A percentile compares a stretch with the other conserved stretches of the same genome.
Conservation (phyloP, 2,888 invertebrate species). For the Drosophila helvetica region DNA sequence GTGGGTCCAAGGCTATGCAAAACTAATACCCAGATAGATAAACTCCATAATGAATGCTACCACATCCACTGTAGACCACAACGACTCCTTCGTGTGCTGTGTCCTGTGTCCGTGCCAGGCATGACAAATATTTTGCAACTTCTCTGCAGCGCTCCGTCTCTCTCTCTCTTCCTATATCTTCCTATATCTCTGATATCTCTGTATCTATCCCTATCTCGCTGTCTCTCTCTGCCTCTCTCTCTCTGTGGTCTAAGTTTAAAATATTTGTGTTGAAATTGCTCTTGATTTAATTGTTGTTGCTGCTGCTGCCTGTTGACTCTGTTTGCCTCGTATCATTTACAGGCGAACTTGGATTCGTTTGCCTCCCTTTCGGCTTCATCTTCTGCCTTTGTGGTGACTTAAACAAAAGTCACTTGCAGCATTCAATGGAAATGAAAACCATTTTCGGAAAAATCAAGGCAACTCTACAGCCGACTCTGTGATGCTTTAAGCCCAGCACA, state of each 20-base stretch:
- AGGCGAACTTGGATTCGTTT: slow-evolving; percentile 56
- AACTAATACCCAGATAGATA: neutral
- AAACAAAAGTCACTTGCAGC: slow-evolving; percentile 65
- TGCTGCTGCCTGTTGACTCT: slow-evolving; percentile 42
- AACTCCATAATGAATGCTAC: neutral
- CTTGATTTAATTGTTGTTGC: slow-evolving; percentile 77
- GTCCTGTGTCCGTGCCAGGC: slow-evolving; percentile 65
- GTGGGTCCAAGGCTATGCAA: slow-evolving; percentile 19
- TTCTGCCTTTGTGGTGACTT: slow-evolving; percentile 50
- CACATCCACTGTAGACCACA: slow-evolving; percentile 23
- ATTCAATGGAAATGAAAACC: slow-evolving; percentile 30
- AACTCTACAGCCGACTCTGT: slow-evolving; percentile 21
- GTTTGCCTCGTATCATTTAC: slow-evolving; percentile 65
- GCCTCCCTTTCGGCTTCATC: slow-evolving; percentile 22
- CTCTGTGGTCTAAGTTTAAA: slow-evolving; percentile 70
- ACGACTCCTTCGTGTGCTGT: slow-evolving; percentile 50
- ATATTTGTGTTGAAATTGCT: slow-evolving; percentile 76
- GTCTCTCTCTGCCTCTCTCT: slow-evolving; percentile 8
- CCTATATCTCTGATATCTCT: slow-evolving; percentile 4
- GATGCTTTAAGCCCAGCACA: slow-evolving; percentile 59
- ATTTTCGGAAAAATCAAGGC: slow-evolving; percentile 29
- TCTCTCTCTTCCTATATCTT: slow-evolving; percentile 9
- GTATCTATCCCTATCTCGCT: neutral
- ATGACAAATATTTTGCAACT: slow-evolving; percentile 77
- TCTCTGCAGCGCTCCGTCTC: slow-evolving; percentile 49